phyloP scores from a whole-genome alignment of 2,113 vertebrate species.

The Ciconia boyciana region DNA sequence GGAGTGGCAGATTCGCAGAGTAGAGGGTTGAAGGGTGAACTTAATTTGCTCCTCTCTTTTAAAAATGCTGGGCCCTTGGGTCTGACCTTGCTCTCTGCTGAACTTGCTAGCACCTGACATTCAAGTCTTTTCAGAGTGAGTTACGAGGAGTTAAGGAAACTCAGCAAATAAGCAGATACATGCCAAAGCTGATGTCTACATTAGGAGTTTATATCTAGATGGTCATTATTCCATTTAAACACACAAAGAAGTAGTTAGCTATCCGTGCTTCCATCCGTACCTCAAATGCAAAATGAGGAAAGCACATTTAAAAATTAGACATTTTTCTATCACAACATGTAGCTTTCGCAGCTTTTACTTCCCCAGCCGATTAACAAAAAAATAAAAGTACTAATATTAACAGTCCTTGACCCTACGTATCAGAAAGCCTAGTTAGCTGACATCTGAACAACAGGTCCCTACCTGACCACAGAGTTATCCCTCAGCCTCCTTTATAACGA shows the following conservation, averaged over 20 bases:
- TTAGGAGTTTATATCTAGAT: neutral
- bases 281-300: neutral
- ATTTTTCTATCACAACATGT: neutral
- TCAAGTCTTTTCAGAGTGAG: neutral
- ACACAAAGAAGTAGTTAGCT: neutral
- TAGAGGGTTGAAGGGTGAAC: neutral
- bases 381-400: neutral
- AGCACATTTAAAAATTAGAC: rapidly evolving
- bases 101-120: neutral
- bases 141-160: neutral
- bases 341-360: neutral
- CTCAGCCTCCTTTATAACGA: neutral
- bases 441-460: neutral
- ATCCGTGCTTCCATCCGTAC: neutral
- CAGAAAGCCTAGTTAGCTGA: too few relatives aligned
- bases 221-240: neutral
- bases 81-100: conserved; percentile 5
- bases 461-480: neutral
- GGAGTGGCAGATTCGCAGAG: neutral
- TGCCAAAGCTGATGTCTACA: neutral
- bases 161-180: neutral
- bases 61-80: neutral
- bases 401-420: neutral
- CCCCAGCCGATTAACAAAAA: neutral
- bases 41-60: conserved; percentile 18